Evolutionary conservation across 2,888 invertebrate species (phyloP), one percentile per base, ranked within the genome.

Genomic region (Drosophila limbata): DNA sequence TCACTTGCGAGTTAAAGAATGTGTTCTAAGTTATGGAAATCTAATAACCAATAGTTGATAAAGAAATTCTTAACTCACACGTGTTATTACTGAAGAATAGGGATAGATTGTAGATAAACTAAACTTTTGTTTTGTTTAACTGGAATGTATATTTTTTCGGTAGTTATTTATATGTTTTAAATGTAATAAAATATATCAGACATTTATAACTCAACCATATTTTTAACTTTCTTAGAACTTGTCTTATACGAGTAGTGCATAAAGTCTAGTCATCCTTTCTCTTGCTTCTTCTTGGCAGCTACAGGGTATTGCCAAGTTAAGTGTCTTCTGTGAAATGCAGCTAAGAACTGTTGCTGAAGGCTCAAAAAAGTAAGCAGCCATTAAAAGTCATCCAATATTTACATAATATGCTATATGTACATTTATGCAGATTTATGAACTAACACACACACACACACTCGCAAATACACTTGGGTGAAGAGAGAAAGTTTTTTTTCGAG

Each of bases 331-430:
- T 44, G 35, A 44, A 21, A 56, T 21, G 33, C 15, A 15, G 31
- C 55, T 19, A 15, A 44, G 55, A 44, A 44, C 33, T 44, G 21
- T 56, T 44, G 48, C 39, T 17, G n/a, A 10, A 44, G 50, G 65
- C 69, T 52, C 42, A 62, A 50, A 51, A 40, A 60, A 67, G 66
- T 63, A 64, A 60, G 52, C 62, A 68, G 44, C 80, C 65, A 76
- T 79, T 79, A 73, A 73, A 79, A 79, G 69, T 79, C 69, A 53
- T 65, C 60, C 62, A 68, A 70, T 76, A 76, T 79, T 76, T 57
- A 45, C 67, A 50, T 63, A 68, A 61, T 69, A 63, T 39, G n/a
- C 51, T 65, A 61, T 63, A n/a, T n/a, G n/a, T n/a, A 60, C 56
- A 73, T 70, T 57, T 63, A 73, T 76, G 64, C 62, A 62, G 53